A percentile compares a stretch with the other conserved stretches of the same genome.
These are phyloP conservation scores for Chionoecetes opilio DNA, from an alignment of 1,140 invertebrate species.

Conservation along the genomic window DNA sequence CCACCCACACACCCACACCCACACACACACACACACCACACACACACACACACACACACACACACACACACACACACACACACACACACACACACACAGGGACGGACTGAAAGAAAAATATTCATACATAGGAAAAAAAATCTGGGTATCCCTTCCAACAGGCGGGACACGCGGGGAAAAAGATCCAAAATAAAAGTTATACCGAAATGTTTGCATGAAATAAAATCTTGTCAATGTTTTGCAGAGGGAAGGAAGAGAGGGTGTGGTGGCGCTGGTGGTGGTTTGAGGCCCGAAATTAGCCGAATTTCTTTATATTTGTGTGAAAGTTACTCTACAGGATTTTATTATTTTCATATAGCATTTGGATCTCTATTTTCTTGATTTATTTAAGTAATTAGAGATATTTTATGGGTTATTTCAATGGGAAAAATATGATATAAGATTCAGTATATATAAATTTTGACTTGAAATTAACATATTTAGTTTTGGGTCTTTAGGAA, in stretches of 20 bases:
- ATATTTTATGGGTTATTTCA: too few relatives aligned
- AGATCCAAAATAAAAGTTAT: not conserved
- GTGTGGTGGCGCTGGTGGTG: not conserved
- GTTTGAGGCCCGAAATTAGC: too few relatives aligned
- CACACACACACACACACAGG: conserved; percentile 9
- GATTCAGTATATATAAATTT: too few relatives aligned
- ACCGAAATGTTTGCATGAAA: not conserved
- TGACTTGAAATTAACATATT: too few relatives aligned
- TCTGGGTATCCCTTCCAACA: not conserved
- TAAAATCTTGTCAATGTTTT: conserved; percentile 3
- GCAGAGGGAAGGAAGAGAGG: not conserved
- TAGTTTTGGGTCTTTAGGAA: too few relatives aligned
- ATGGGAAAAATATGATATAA: too few relatives aligned
- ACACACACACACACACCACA: not conserved
- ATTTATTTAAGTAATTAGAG: too few relatives aligned
- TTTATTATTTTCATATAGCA: too few relatives aligned
- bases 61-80: conserved; percentile 31
- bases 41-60: not conserved
- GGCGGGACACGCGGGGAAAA: not conserved
- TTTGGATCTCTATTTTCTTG: too few relatives aligned
- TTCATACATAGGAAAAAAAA: not conserved
- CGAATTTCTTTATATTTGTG: too few relatives aligned
- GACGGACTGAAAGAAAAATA: not conserved
- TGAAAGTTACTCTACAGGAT: too few relatives aligned
- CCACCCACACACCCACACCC: not conserved